A percentile compares a stretch with the other conserved stretches of the same genome.
Evolutionary conservation across 2,888 invertebrate genomes (phyloP).

Genomic region (Drosophila neotestacea): DNA sequence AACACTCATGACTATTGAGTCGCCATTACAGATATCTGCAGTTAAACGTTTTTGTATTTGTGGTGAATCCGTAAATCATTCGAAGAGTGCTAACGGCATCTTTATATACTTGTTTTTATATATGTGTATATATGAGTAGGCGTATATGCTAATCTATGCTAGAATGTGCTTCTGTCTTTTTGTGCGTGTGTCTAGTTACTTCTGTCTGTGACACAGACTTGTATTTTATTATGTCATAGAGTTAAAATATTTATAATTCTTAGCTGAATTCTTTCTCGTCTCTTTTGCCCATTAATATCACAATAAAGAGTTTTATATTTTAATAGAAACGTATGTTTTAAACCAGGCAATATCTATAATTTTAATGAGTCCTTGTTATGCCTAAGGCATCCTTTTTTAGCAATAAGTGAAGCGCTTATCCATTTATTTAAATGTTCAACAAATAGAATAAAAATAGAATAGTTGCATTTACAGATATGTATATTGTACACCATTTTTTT

Average conservation of each 20-base stretch:
- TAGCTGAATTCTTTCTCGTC: not conserved
- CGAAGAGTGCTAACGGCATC: slow-evolving; percentile 34
- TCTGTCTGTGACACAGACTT: not conserved
- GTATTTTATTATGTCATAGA: slow-evolving; percentile 1
- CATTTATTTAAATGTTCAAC: no score
- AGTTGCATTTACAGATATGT: no score
- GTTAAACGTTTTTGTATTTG: slow-evolving; percentile 43
- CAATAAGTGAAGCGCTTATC: no score
- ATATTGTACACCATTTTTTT: no score
- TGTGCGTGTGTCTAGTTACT: not conserved
- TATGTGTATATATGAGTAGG: not conserved
- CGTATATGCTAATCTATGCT: not conserved
- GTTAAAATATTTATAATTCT: not conserved
- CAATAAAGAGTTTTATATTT: no score
- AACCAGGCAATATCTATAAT: no score
- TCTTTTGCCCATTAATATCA: not conserved
- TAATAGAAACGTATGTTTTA: no score
- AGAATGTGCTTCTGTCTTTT: not conserved
- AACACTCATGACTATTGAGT: not conserved
- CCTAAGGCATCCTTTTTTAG: no score
- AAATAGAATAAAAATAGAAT: no score
- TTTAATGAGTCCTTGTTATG: no score
- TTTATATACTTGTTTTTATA: slow-evolving; percentile 1
- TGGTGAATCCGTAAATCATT: slow-evolving; percentile 47
- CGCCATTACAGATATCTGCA: slow-evolving; percentile 13